Evolutionary conservation across 2,888 invertebrate genomes (phyloP), one percentile per base, ranked within the genome.

Genomic region (Junonia oenone): DNA sequence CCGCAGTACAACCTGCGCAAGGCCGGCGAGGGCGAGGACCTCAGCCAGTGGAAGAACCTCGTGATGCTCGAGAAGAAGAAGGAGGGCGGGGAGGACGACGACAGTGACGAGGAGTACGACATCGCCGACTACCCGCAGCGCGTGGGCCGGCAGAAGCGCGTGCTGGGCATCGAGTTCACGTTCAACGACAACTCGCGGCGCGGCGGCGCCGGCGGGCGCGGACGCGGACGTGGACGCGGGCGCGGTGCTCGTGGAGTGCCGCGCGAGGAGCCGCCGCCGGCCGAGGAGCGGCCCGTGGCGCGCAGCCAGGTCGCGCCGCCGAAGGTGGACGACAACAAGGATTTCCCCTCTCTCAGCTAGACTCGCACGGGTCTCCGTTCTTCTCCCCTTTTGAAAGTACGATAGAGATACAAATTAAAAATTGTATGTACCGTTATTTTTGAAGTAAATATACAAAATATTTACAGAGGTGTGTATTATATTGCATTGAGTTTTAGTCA

Each of bases 251-350:
- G 73, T 29, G 71, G 70, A 6, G 73, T 75, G 55, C 76, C 78
- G 48, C 81, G 80, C 65, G 83, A 81, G 48, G 87, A 81, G 64
- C 82, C 78, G 63, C 66, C 72, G 43, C 71, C 68, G 56, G 73
- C 72, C 13, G 86, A 84, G 72, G 88, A 86, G 77, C 86, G 86
- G 66, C 75, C 81, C 22, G 66, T 60, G 58, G 74, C 75, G 61
- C 79, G 82, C 59, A 71, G 70, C 50, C 78, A 71, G 61, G 78
- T 72, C 29, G 79, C 90, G 59, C 94, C 95, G 67, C 97, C 98
- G 15, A 97, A 97, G 86, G 97, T 98, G 65, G 97, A 98, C 81
- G 98, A 98, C 90, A 97, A 97, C 92, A 95, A 95, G 85, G 98
- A 98, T 90, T 98, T 98, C 91, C 98, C 98, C 69, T 96, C 97